phyloP scores from a whole-genome alignment of 1,140 invertebrate genomes.

The Hormaphis cornu region DNA sequence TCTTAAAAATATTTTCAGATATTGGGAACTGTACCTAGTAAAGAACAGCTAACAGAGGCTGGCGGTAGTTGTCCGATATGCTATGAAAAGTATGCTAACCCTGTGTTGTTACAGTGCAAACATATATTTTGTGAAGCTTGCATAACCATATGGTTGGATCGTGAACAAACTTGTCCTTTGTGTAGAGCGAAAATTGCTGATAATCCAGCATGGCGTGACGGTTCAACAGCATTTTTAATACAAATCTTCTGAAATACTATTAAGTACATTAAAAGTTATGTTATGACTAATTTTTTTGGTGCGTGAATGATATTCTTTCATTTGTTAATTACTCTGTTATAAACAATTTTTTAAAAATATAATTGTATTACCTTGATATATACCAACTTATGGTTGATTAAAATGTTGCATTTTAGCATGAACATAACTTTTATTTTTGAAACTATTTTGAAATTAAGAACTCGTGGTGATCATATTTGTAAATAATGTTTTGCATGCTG shows the following conservation, averaged over 20 bases:
- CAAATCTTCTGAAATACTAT: slow-evolving; percentile 59
- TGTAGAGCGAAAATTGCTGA: slow-evolving; percentile 78
- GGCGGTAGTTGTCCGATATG: slow-evolving; percentile 81
- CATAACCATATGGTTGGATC: slow-evolving; percentile 81
- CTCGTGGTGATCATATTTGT: background rate
- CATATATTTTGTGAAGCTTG: slow-evolving; percentile 93
- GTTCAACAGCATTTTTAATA: slow-evolving; percentile 70
- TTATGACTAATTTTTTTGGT: background rate
- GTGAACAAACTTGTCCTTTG: slow-evolving; percentile 83
- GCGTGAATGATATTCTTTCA: background rate
- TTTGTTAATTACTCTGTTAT: slow-evolving; percentile 1
- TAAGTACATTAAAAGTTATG: background rate
- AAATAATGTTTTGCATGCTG: no score
- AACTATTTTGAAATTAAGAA: background rate
- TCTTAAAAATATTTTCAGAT: slow-evolving; percentile 50
- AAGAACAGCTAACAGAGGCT: slow-evolving; percentile 64
- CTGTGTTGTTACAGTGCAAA: slow-evolving; percentile 68
- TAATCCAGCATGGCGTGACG: slow-evolving; percentile 77
- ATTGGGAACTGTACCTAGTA: slow-evolving; percentile 64
- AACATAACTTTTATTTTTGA: background rate
- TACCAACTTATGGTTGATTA: background rate
- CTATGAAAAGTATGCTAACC: slow-evolving; percentile 73
- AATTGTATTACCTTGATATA: no score
- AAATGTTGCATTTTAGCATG: background rate
- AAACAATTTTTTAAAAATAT: slow-evolving; percentile 8